Conservation (phyloP, 1,140 invertebrate species). For the Euglossa dilemma region DNA sequence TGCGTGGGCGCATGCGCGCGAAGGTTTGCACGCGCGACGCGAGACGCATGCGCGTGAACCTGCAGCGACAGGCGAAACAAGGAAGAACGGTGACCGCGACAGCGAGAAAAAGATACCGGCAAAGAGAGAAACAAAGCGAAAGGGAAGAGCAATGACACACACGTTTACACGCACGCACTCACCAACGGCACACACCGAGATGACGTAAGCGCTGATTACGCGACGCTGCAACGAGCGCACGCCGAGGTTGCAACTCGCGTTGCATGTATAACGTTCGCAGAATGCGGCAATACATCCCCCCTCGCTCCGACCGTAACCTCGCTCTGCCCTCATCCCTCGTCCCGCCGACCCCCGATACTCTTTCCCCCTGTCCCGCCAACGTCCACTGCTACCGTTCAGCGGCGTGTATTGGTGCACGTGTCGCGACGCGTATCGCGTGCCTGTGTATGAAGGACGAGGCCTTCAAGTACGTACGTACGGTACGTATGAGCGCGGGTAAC, state of each 20-base stretch:
- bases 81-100: not conserved
- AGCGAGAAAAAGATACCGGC: not conserved
- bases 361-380: not conserved
- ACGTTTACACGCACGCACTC: slow-evolving; percentile 39
- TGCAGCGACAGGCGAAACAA: slow-evolving; percentile 15
- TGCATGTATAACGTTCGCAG: slow-evolving; percentile 62
- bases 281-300: slow-evolving; percentile 61
- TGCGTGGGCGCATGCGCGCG: not conserved
- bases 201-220: slow-evolving; percentile 72
- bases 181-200: slow-evolving; percentile 42
- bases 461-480: slow-evolving; percentile 59
- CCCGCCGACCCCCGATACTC: not conserved
- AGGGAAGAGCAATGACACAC: slow-evolving; percentile 53
- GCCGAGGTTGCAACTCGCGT: slow-evolving; percentile 33
- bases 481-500: slow-evolving; percentile 26
- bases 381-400: not conserved
- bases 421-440: slow-evolving; percentile 1
- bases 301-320: not conserved
- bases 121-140: slow-evolving; percentile 26
- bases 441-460: slow-evolving; percentile 68
- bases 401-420: slow-evolving; percentile 18
- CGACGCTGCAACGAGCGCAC: slow-evolving; percentile 54
- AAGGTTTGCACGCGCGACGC: not conserved
- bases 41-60: not conserved
- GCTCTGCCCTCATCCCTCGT: not conserved